Evolutionary conservation across 2,113 vertebrate species (phyloP).

Genomic region (Psilopsiagon aurifrons): DNA sequence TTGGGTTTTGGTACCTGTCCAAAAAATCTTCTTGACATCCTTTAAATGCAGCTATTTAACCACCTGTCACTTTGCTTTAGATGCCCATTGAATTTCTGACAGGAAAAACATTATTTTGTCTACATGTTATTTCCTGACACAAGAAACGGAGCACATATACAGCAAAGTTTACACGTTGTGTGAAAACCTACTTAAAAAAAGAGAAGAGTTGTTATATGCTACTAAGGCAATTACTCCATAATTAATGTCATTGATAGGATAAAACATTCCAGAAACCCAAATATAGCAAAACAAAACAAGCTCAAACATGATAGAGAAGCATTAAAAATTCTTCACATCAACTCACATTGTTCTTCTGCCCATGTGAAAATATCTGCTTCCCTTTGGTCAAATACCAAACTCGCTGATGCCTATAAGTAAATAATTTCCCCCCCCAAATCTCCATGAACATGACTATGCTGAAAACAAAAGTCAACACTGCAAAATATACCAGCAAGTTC

Average conservation of each 20-base stretch:
- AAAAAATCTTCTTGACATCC: constrained; percentile 74
- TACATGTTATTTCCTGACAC: constrained; percentile 62
- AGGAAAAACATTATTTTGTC: constrained; percentile 76
- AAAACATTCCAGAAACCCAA: constrained; percentile 49
- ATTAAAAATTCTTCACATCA: background rate
- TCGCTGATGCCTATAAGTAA: background rate
- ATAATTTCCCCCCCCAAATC: rapidly evolving
- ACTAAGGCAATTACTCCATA: constrained; percentile 55
- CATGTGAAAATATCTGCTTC: background rate
- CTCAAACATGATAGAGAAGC: background rate
- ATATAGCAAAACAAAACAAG: constrained; percentile 47
- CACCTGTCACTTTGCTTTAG: constrained; percentile 70
- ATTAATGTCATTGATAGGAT: constrained; percentile 65
- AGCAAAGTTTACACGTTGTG: constrained; percentile 66
- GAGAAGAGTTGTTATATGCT: constrained; percentile 55
- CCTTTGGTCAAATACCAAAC: background rate
- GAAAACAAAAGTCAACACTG: background rate
- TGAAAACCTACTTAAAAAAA: constrained; percentile 58
- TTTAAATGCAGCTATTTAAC: constrained; percentile 73
- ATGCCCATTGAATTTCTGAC: constrained; percentile 72
- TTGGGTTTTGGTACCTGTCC: constrained; percentile 71
- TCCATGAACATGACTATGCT: background rate
- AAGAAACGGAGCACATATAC: constrained; percentile 36
- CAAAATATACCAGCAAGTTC: background rate
- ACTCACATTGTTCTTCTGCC: background rate